A percentile compares a stretch with the other conserved stretches of the same genome.
Conservation (phyloP, 2,888 invertebrate species). For the Xestobium rufovillosum region DNA sequence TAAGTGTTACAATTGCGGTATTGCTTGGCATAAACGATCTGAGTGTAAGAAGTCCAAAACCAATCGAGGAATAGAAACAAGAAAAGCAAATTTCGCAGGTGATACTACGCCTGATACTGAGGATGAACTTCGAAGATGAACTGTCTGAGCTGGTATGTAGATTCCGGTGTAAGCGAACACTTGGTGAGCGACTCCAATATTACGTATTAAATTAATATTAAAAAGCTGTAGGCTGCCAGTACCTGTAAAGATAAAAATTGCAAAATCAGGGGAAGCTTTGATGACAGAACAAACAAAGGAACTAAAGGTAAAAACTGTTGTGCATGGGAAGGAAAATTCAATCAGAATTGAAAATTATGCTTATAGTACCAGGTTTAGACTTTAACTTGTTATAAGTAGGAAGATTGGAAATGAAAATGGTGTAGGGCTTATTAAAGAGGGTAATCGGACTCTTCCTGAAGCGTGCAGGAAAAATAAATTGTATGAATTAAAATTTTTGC, state of each 20-base stretch:
- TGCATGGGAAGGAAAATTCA: slow-evolving; percentile 12
- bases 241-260: slow-evolving; percentile 22
- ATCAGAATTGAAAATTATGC: slow-evolving; percentile 21
- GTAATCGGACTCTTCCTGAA: no score
- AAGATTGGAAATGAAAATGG: slow-evolving; percentile 24
- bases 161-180: slow-evolving; percentile 27
- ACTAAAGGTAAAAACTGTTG: slow-evolving; percentile 12
- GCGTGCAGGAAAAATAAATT: no score
- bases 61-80: no score
- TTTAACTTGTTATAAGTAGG: slow-evolving; percentile 24
- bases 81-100: no score
- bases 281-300: slow-evolving; percentile 16
- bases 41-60: slow-evolving; percentile 12
- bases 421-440: slow-evolving; percentile 19
- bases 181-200: slow-evolving; percentile 14
- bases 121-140: no score
- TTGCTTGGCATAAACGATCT: slow-evolving; percentile 2
- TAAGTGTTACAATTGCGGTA: slow-evolving; percentile 7
- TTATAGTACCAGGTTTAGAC: slow-evolving; percentile 20
- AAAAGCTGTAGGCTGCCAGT: slow-evolving; percentile 13
- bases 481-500: no score
- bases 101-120: no score
- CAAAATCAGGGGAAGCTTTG: slow-evolving; percentile 19
- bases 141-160: slow-evolving; percentile 21
- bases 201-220: slow-evolving; percentile 15